These are phyloP conservation scores for Hemicordylus capensis DNA, from an alignment of 2,113 vertebrate species.

Conservation along the genomic window DNA sequence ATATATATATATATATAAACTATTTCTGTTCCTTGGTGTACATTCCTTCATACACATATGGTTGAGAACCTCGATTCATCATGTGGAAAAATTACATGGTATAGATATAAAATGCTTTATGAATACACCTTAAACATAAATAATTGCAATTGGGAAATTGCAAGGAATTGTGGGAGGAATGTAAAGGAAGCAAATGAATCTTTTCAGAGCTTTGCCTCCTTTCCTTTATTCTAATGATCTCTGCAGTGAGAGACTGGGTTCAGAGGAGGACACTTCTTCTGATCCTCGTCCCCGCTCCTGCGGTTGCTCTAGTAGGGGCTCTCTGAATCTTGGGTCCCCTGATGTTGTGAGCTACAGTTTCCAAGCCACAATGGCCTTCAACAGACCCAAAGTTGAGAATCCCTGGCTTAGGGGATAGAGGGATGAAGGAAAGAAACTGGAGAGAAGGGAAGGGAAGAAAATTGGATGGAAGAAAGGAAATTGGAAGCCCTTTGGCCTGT, in stretches of 20 bases:
- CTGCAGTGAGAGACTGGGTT: neutral
- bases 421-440: neutral
- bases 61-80: neutral
- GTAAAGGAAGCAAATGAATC: neutral
- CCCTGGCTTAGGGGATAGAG: no score
- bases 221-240: neutral
- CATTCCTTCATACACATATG: neutral
- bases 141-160: neutral
- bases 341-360: no score
- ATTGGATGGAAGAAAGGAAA: no score
- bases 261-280: neutral
- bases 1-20: no score
- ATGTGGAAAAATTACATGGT: neutral
- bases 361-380: no score
- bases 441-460: no score
- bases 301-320: neutral
- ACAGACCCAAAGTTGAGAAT: no score
- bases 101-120: neutral
- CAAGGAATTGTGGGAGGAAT: neutral
- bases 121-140: neutral
- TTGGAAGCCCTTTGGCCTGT: no score
- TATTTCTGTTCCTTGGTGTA: neutral
- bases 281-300: no score
- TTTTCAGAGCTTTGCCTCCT: neutral
- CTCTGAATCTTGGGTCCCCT: no score